Conservation (phyloP, 2,113 vertebrate genomes). For the Hypocryptadius cinnamomeus region DNA sequence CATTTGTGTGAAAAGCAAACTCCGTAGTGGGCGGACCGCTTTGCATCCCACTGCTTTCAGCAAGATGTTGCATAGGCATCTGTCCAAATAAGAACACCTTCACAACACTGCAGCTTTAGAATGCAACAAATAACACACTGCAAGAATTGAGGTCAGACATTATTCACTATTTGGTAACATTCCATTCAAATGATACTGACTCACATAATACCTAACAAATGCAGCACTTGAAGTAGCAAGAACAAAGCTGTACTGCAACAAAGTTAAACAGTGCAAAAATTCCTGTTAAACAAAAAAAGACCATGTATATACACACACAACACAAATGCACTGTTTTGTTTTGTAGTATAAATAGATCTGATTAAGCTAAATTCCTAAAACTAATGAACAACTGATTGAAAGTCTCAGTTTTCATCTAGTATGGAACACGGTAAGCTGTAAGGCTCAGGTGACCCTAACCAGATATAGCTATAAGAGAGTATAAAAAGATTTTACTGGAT, state of each 20-base stretch:
- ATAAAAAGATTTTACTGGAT: not conserved
- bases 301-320: slow-evolving; percentile 22
- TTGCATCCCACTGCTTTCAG: not conserved
- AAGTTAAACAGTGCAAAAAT: slow-evolving; percentile 32
- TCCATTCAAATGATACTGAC: slow-evolving; percentile 19
- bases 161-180: slow-evolving; percentile 17
- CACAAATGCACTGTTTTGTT: slow-evolving; percentile 29
- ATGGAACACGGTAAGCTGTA: not conserved
- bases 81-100: slow-evolving; percentile 20
- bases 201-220: slow-evolving; percentile 15
- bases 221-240: slow-evolving; percentile 12
- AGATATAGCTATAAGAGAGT: not conserved
- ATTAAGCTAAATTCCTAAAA: not conserved
- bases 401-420: not conserved
- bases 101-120: not conserved
- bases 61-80: not conserved
- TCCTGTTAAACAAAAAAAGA: slow-evolving; percentile 18
- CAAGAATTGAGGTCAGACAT: slow-evolving; percentile 9
- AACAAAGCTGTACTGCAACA: not conserved
- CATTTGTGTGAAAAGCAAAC: not conserved
- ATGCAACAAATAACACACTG: not conserved
- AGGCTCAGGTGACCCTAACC: not conserved
- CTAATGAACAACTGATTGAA: not conserved
- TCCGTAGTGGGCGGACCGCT: rapidly evolving
- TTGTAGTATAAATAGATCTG: slow-evolving; percentile 34